Percentiles rank a stretch among this genome's conserved stretches.
These are phyloP conservation scores for Calephelis virginiensis DNA, from an alignment of 1,140 invertebrate species.

Conservation along the genomic window DNA sequence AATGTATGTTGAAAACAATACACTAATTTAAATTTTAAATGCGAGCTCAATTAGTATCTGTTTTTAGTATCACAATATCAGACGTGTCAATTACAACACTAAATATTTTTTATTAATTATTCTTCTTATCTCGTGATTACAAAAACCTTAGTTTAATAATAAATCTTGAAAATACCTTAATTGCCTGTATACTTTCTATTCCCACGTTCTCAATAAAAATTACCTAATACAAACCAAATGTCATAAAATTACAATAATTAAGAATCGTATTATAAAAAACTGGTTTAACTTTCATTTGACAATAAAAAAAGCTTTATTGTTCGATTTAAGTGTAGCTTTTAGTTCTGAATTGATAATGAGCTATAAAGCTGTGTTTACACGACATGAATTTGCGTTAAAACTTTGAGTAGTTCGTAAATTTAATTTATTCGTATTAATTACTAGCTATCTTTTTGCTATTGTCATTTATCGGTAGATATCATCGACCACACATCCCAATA, in stretches of 20 bases:
- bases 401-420: neutral
- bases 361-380: constrained; percentile 1
- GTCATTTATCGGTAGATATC: too few relatives aligned
- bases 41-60: neutral
- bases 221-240: constrained; percentile 14
- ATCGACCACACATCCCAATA: too few relatives aligned
- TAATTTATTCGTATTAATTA: too few relatives aligned
- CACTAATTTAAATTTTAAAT: too few relatives aligned
- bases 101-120: constrained; percentile 6
- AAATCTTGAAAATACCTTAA: neutral
- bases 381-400: neutral
- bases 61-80: too few relatives aligned
- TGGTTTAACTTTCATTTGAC: constrained; percentile 18
- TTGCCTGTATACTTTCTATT: constrained; percentile 2
- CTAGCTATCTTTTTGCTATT: too few relatives aligned
- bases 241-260: constrained; percentile 23
- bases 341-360: constrained; percentile 20
- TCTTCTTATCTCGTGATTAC: neutral
- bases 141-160: neutral
- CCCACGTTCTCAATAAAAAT: constrained; percentile 6
- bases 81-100: too few relatives aligned
- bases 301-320: constrained; percentile 23
- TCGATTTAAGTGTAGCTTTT: constrained; percentile 21
- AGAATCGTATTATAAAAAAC: constrained; percentile 19
- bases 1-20: too few relatives aligned